Percentiles rank a stretch among this genome's conserved stretches.
Evolutionary conservation across 2,888 invertebrate genomes (phyloP).

Genomic region (Augochlorella aurata): DNA sequence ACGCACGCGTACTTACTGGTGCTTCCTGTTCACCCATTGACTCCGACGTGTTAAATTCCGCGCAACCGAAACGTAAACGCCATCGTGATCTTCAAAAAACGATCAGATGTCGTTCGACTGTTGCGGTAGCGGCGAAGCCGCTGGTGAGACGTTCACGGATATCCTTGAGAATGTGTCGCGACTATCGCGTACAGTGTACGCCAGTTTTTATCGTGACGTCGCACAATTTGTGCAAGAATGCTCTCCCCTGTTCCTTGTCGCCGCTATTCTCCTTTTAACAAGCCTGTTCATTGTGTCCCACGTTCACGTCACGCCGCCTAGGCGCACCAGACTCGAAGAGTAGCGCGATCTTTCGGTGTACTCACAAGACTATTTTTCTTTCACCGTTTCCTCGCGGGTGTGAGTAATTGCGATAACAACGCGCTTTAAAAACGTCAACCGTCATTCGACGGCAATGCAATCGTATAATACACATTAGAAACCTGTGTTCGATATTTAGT

Average conservation of each 20-base stretch:
- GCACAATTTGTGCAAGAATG: conserved; percentile 12
- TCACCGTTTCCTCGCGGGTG: conserved; percentile 23
- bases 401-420: conserved; percentile 20
- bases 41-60: conserved; percentile 2
- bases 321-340: conserved; percentile 40
- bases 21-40: conserved; percentile 5
- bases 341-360: conserved; percentile 52
- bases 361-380: conserved; percentile 39
- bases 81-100: conserved; percentile 1
- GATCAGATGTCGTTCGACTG: conserved; percentile 77
- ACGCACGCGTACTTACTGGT: conserved; percentile 35
- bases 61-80: not conserved
- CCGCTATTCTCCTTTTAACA: conserved; percentile 27
- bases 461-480: not conserved
- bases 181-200: conserved; percentile 23
- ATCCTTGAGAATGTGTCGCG: conserved; percentile 53
- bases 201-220: conserved; percentile 12
- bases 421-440: not conserved
- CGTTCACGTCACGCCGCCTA: conserved; percentile 44
- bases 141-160: conserved; percentile 69
- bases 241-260: conserved; percentile 11
- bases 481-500: not conserved
- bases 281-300: conserved; percentile 27
- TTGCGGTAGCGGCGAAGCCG: conserved; percentile 71
- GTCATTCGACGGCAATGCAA: not conserved